phyloP scores from a whole-genome alignment of 2,888 invertebrate genomes.

The Neoitamus cyanurus region DNA sequence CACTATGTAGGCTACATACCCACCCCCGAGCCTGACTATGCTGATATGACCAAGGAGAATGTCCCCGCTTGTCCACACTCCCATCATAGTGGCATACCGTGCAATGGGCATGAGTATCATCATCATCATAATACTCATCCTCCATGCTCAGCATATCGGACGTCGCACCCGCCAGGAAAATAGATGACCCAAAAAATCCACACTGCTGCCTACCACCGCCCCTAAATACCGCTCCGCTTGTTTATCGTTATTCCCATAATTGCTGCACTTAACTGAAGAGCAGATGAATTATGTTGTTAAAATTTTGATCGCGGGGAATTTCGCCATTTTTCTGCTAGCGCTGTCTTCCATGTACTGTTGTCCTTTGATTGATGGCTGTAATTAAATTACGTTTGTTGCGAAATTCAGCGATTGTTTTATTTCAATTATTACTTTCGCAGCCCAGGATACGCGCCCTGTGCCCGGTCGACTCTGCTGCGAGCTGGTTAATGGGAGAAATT shows the following conservation, averaged over 20 bases:
- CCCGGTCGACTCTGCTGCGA: neutral
- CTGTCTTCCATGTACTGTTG: neutral
- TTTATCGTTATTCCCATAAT: neutral
- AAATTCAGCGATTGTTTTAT: neutral
- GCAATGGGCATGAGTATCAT: neutral
- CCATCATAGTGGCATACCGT: neutral
- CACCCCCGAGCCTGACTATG: neutral
- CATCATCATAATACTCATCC: neutral
- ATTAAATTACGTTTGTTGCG: neutral
- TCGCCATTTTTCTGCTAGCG: neutral
- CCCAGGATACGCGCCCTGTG: no score
- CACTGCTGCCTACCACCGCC: neutral
- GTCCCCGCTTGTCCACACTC: neutral
- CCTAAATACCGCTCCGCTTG: neutral
- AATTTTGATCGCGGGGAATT: neutral
- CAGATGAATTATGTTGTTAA: slow-evolving; percentile 19
- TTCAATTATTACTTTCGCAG: neutral
- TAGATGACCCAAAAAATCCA: neutral
- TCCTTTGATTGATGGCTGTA: neutral
- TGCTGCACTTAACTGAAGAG: slow-evolving; percentile 2
- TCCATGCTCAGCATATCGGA: neutral
- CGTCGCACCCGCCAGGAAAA: neutral
- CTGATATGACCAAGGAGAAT: neutral
- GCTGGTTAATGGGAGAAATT: neutral
- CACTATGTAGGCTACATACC: neutral